Conservation (phyloP, 2,888 invertebrate species). For the Xanthia togata region DNA sequence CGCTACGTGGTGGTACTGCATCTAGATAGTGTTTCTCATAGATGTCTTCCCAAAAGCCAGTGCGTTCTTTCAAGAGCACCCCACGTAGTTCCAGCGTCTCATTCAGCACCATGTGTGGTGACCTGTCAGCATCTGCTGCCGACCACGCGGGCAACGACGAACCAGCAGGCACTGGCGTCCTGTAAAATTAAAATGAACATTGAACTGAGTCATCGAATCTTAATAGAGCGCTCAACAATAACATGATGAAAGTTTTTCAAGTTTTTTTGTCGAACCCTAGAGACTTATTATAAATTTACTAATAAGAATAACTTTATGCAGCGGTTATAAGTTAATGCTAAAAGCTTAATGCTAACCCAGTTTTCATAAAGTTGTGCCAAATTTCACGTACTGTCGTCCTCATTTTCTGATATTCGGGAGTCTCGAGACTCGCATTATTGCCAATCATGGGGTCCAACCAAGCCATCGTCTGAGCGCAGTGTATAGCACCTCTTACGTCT, state of each 20-base stretch:
- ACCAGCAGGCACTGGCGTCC: constrained; percentile 49
- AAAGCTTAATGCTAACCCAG: not conserved
- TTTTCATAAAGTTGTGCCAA: constrained; percentile 45
- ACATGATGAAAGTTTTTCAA: not conserved
- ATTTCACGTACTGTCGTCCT: constrained; percentile 36
- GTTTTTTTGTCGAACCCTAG: not conserved
- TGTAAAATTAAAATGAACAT: constrained; percentile 8
- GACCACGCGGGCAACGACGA: constrained; percentile 73
- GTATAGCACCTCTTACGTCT: constrained; percentile 67
- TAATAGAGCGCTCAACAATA: constrained; percentile 36
- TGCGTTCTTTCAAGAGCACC: constrained; percentile 63
- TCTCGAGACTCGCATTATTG: constrained; percentile 16
- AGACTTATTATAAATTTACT: not conserved
- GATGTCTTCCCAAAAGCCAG: constrained; percentile 74
- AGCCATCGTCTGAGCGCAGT: constrained; percentile 71
- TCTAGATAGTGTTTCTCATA: constrained; percentile 72
- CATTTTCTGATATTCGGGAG: constrained; percentile 32
- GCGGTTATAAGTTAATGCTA: not conserved
- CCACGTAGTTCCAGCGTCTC: constrained; percentile 63
- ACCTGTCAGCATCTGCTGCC: constrained; percentile 57
- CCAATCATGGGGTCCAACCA: constrained; percentile 50
- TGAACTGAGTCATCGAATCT: not conserved
- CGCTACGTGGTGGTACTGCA: constrained; percentile 67
- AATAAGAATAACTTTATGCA: not conserved
- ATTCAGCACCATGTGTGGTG: constrained; percentile 76